Evolutionary conservation across 1,140 invertebrate species (phyloP).

Genomic region (Eriosoma lanigerum): DNA sequence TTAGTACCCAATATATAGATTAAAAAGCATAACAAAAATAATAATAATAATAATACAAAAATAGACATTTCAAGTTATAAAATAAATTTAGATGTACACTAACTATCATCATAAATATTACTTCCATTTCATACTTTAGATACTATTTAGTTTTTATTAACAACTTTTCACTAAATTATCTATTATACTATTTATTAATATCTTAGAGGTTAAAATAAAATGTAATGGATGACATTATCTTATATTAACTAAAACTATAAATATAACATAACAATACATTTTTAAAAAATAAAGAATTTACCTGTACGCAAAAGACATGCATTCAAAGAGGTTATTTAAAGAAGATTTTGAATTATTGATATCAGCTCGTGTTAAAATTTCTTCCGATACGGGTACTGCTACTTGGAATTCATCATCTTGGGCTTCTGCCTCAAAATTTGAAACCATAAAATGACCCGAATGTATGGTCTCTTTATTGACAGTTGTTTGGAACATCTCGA

Average conservation of each 20-base stretch:
- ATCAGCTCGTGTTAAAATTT: conserved; percentile 58
- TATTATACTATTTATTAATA: too few relatives aligned
- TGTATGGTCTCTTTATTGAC: conserved; percentile 77
- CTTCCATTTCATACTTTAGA: too few relatives aligned
- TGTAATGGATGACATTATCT: too few relatives aligned
- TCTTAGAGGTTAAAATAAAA: too few relatives aligned
- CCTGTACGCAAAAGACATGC: conserved; percentile 96
- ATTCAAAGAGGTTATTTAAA: conserved; percentile 91
- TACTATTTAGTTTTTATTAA: too few relatives aligned
- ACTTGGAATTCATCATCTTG: conserved; percentile 85
- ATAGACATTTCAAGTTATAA: too few relatives aligned
- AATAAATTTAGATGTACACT: too few relatives aligned
- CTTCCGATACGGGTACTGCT: conserved; percentile 74
- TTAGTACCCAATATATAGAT: background rate
- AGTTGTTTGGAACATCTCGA: background rate
- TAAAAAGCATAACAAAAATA: background rate
- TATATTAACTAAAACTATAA: too few relatives aligned
- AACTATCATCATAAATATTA: too few relatives aligned
- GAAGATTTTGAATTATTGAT: conserved; percentile 79
- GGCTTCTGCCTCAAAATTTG: conserved; percentile 89
- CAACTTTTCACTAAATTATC: too few relatives aligned
- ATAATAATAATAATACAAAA: background rate
- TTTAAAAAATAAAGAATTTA: conserved; percentile 61
- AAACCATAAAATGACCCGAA: conserved; percentile 98
- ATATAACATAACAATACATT: too few relatives aligned